These are phyloP conservation scores for Apodemia zela DNA, from an alignment of 2,888 invertebrate species.

Conservation along the genomic window DNA sequence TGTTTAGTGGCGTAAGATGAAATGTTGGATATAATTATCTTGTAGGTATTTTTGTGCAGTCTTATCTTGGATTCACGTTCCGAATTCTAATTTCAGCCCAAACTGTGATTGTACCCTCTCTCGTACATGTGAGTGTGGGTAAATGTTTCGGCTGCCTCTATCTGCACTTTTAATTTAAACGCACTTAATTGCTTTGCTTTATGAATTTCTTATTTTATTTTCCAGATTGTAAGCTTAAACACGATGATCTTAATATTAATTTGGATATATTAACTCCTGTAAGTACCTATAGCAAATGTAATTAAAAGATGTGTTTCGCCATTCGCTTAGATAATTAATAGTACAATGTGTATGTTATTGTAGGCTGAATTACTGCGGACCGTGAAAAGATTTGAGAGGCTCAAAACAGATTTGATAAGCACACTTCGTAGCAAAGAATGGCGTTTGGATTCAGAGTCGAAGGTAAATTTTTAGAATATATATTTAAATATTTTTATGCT, in stretches of 20 bases:
- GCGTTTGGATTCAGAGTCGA: slow-evolving; percentile 75
- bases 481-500: too few relatives aligned
- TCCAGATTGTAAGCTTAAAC: slow-evolving; percentile 74
- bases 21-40: too few relatives aligned
- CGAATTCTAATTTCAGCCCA: too few relatives aligned
- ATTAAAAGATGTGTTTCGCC: not conserved
- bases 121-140: too few relatives aligned
- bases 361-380: slow-evolving; percentile 71
- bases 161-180: too few relatives aligned
- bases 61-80: too few relatives aligned
- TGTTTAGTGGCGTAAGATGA: too few relatives aligned
- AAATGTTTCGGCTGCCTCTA: too few relatives aligned
- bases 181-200: too few relatives aligned
- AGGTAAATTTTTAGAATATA: slow-evolving; percentile 44
- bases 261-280: slow-evolving; percentile 72
- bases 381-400: slow-evolving; percentile 70
- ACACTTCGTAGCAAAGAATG: slow-evolving; percentile 74
- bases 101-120: too few relatives aligned
- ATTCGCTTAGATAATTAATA: not conserved
- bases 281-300: slow-evolving; percentile 37
- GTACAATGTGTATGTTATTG: slow-evolving; percentile 24
- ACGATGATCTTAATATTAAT: slow-evolving; percentile 74
- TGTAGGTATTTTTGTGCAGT: too few relatives aligned
- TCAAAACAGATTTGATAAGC: slow-evolving; percentile 72
- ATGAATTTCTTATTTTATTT: slow-evolving; percentile 29